These are phyloP conservation scores for Bufo bufo DNA, from an alignment of 2,113 vertebrate species.

Conservation along the genomic window DNA sequence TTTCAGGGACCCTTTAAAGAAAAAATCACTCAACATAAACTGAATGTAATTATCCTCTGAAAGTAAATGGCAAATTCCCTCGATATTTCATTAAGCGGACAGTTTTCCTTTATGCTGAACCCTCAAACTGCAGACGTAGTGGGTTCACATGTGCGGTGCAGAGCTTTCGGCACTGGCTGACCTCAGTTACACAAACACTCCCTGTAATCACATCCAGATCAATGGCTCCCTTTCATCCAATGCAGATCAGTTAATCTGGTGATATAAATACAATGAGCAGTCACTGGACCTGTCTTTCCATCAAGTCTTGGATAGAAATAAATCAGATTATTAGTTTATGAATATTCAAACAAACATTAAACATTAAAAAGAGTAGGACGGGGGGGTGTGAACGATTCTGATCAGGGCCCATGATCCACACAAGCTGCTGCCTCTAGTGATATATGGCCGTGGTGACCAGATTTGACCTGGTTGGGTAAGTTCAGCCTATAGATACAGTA, in stretches of 20 bases:
- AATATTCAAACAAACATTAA: conserved; percentile 7
- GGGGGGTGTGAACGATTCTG: neutral
- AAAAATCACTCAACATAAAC: neutral
- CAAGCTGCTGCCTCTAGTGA: too few relatives aligned
- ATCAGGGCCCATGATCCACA: neutral
- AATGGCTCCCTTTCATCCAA: conserved; percentile 68
- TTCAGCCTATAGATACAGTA: too few relatives aligned
- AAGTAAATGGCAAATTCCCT: neutral
- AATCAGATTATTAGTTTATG: conserved; percentile 63
- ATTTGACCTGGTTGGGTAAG: too few relatives aligned
- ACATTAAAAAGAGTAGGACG: neutral
- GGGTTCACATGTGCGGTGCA: conserved; percentile 62
- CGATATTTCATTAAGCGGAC: neutral
- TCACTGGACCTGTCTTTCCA: conserved; percentile 63
- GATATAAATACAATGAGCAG: conserved; percentile 72
- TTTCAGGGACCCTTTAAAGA: neutral
- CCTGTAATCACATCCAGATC: conserved; percentile 73
- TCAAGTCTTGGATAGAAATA: conserved; percentile 67
- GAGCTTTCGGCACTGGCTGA: conserved; percentile 64
- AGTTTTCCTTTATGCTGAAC: neutral
- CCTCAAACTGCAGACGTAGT: conserved; percentile 5
- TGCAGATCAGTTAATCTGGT: conserved; percentile 65
- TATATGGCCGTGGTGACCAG: too few relatives aligned
- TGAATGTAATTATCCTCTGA: neutral
- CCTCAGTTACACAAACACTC: conserved; percentile 70